Conservation (phyloP, 2,888 invertebrate genomes). For the Drosophila yooni region DNA sequence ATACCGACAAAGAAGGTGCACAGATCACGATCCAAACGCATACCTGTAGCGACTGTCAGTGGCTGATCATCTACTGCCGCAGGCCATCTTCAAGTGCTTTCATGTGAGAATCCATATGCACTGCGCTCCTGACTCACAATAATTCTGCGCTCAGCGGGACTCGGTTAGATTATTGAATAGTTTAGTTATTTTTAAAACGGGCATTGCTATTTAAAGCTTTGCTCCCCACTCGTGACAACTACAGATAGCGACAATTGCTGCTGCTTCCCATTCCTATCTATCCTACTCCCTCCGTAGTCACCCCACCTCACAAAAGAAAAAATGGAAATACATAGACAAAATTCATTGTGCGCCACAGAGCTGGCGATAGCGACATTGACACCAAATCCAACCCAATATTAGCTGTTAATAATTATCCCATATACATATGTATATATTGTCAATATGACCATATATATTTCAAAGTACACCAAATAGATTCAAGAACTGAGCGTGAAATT, state of each 20-base stretch:
- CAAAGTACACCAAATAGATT: conserved; percentile 16
- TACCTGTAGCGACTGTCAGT: neutral
- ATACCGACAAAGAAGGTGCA: neutral
- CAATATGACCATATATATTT: neutral
- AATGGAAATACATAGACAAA: conserved; percentile 12
- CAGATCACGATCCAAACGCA: neutral
- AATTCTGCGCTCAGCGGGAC: neutral
- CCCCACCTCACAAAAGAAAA: neutral
- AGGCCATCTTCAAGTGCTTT: neutral
- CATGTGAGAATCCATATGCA: neutral
- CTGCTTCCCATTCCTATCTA: neutral
- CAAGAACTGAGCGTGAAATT: conserved; percentile 26
- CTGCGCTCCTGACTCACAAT: conserved; percentile 19
- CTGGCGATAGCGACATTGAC: conserved; percentile 30
- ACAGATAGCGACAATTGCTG: conserved; percentile 2
- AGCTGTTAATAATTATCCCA: conserved; percentile 19
- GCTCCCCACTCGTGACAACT: neutral
- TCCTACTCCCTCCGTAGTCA: neutral
- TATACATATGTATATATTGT: neutral
- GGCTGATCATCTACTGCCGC: neutral
- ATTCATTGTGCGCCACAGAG: conserved; percentile 20
- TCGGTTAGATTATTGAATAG: conserved; percentile 14
- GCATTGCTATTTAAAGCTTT: conserved; percentile 44
- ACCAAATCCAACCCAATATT: conserved; percentile 17
- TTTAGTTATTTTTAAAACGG: conserved; percentile 37